Evolutionary conservation across 2,113 vertebrate genomes (phyloP), one percentile per base, ranked within the genome.

Genomic region (Silurus meridionalis): DNA sequence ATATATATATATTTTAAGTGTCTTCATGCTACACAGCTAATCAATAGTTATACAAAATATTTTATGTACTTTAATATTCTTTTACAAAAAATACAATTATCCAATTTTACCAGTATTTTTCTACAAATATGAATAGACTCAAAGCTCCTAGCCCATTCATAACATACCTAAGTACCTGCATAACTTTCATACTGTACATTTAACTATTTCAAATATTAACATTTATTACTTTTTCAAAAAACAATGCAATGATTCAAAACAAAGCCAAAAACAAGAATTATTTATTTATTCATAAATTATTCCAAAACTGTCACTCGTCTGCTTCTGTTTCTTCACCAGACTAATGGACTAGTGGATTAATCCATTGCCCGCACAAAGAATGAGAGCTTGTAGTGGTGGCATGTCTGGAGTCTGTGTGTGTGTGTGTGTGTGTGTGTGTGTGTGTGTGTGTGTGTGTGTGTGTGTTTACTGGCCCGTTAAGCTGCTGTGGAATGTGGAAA

Each of bases 401-500:
- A 66, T 19, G 14, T 21, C 52, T 37, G 28, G 28, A 37, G 28
- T 37, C 28, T 37, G 8, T 46, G 64, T 60, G 11, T 80, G 84
- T 37, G 58, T 82, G 53, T 75, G 48, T 72, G 69, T 71, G 67
- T 71, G 67, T 71, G 67, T 46, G 67, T 71, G 67, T 71, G 72
- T 75, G 72, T 55, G 74, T 55, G 50, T 55, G 50, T 25, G 50
- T 58, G 77, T 58, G 77, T 58, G 77, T 58, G 74, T 78, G 72
- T 66, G 83, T 85, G 84, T 78, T 85, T 77, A 83, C 79, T 63
- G 82, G 25, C 80, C 80, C 85, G 85, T 69, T 83, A 88, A 90
- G 87, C 89, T 80, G 14, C 82, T 79, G 82, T 80, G 88, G 89
- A 88, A 90, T 87, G 87, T 85, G 83, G 80, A 64, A 87, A 87